phyloP scores from a whole-genome alignment of 2,797 vertebrate genomes.

The Chaenodraco wilsoni region DNA sequence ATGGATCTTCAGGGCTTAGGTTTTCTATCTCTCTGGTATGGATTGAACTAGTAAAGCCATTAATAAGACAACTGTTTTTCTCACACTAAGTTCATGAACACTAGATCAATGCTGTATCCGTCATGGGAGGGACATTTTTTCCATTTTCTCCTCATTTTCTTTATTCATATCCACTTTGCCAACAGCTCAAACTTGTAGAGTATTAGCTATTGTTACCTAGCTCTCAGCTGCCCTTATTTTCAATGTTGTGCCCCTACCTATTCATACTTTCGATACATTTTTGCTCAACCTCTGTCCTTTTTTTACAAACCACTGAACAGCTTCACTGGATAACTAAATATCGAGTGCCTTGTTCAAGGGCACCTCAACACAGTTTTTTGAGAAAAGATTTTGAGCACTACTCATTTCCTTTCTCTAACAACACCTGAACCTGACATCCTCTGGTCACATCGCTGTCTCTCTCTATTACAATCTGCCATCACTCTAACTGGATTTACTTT shows the following conservation, averaged over 20 bases:
- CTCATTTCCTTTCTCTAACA: neutral
- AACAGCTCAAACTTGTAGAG: neutral
- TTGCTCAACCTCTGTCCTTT: neutral
- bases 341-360: constrained; percentile 33
- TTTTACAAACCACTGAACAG: constrained; percentile 7
- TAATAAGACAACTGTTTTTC: neutral
- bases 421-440: neutral
- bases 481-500: constrained; percentile 4
- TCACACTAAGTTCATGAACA: neutral
- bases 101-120: neutral
- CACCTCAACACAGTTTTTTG: constrained; percentile 32
- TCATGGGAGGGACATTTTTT: neutral
- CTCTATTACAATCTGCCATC: neutral
- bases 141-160: neutral
- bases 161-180: constrained; percentile 4
- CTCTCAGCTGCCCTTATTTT: neutral
- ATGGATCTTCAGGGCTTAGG: neutral
- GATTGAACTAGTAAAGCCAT: neutral
- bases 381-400: constrained; percentile 7
- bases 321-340: constrained; percentile 35
- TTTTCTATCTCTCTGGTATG: neutral
- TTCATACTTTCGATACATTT: constrained; percentile 3
- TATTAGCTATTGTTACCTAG: no score
- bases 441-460: neutral
- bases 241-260: neutral